Conservation (phyloP, 2,888 invertebrate species). For the Cheilosia vernalis region DNA sequence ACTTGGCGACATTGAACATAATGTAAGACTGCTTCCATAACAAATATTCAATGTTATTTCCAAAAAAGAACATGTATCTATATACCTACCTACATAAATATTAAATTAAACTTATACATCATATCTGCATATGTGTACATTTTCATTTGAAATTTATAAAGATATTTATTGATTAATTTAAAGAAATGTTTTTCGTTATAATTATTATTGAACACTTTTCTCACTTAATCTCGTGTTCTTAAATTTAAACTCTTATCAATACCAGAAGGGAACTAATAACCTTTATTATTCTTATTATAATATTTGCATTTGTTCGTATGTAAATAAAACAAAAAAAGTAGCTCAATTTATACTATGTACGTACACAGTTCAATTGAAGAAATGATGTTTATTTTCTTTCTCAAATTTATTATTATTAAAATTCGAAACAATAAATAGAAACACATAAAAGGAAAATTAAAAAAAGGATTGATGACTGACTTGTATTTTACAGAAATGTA, state of each 20-base stretch:
- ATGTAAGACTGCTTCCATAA: conserved; percentile 65
- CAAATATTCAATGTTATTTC: conserved; percentile 14
- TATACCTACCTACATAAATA: conserved; percentile 9
- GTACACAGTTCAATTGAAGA: conserved; percentile 22
- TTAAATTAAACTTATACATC: background rate
- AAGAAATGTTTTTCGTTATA: conserved; percentile 6
- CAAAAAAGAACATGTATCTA: background rate
- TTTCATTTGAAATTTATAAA: conserved; percentile 39
- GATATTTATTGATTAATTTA: conserved; percentile 23
- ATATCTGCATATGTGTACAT: conserved; percentile 20
- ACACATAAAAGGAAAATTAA: conserved; percentile 22
- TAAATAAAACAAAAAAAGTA: conserved; percentile 56
- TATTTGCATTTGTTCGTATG: conserved; percentile 38
- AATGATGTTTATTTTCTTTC: conserved; percentile 28
- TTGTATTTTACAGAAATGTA: conserved; percentile 61
- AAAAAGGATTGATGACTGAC: conserved; percentile 58
- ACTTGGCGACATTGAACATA: conserved; percentile 38
- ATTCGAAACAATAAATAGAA: conserved; percentile 28
- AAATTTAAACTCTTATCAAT: conserved; percentile 22
- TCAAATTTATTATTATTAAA: conserved; percentile 15
- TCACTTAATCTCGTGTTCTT: conserved; percentile 8
- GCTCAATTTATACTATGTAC: conserved; percentile 62
- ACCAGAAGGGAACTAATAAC: conserved; percentile 3
- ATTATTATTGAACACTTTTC: conserved; percentile 10
- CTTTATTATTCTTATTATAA: conserved; percentile 5